Conservation (phyloP, 2,888 invertebrate species). For the Drosophila recens region DNA sequence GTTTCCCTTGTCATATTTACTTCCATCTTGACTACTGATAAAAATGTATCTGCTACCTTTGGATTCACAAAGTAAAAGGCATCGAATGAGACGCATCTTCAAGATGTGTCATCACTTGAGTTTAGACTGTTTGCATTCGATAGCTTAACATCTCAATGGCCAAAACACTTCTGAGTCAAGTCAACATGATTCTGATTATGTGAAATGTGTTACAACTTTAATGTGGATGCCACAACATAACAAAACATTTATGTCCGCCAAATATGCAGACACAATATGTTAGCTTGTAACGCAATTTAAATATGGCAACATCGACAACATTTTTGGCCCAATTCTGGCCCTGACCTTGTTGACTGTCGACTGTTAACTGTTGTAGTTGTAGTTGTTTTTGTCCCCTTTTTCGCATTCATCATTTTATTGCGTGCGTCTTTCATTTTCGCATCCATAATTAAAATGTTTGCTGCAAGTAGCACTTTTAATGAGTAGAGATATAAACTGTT, state of each 20-base stretch:
- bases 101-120: conserved; percentile 76
- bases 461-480: conserved; percentile 71
- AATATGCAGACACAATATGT: conserved; percentile 32
- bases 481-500: conserved; percentile 36
- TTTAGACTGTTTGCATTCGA: conserved; percentile 35
- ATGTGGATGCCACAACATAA: conserved; percentile 56
- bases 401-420: conserved; percentile 41
- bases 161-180: conserved; percentile 34
- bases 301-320: conserved; percentile 42
- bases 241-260: conserved; percentile 63
- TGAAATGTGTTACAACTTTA: conserved; percentile 71
- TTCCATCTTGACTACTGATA: conserved; percentile 11
- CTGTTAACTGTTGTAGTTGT: conserved; percentile 27
- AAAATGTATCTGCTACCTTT: conserved; percentile 9
- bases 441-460: conserved; percentile 77
- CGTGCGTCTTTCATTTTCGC: conserved; percentile 55
- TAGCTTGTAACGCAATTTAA: conserved; percentile 60
- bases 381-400: conserved; percentile 16
- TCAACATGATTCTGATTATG: conserved; percentile 43
- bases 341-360: conserved; percentile 53
- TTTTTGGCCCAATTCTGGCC: conserved; percentile 45
- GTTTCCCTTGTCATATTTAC: conserved; percentile 5
- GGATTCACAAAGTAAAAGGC: conserved; percentile 16
- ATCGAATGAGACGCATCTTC: conserved; percentile 49
- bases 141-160: conserved; percentile 64